Evolutionary conservation across 2,888 invertebrate genomes (phyloP), one percentile per base, ranked within the genome.

Genomic region (Pterostichus niger): DNA sequence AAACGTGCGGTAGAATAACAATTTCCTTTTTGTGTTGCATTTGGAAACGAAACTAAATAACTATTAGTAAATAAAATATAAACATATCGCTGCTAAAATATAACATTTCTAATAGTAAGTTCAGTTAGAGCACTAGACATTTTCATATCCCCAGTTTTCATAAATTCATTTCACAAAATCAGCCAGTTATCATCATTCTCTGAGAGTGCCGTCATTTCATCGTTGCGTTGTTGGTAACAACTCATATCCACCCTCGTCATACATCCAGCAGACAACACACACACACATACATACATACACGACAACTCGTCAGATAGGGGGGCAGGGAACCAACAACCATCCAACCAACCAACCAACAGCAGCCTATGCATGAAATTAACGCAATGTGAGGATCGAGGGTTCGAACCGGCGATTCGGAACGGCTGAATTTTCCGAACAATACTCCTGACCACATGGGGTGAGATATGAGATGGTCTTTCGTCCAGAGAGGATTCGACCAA

Each of bases 291-390:
- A 49, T n/a, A 49, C 13, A 52, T 52, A 44, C 68, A 40, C 44
- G 40, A 40, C 68, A 71, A 17, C 13, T 9, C 44, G 44, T 15
- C 68, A 17, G 56, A 56, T 17, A 46, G 68, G 17, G 68, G 3
- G 24, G 68, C 44, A 71, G 68, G 68, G 68, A 11, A 44, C 44
- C 11, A 44, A 13, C 15, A 9, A 44, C 44, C 24, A 17, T 17
- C 17, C 56, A 56, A 6, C 68, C 15, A 9, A 44, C 44, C 24
- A 17, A 56, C 17, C 56, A 56, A 17, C 68, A 71, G 44, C 52
- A 52, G 82, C 44, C 82, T 82, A 59, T 82, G 82, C 82, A 82
- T 82, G 82, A 82, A 82, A 82, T 82, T 82, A 82, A 82, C 73
- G 56, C 52, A 11, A 40, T 40, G 40, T 9, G 7, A 40, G 40